A percentile compares a stretch with the other conserved stretches of the same genome.
phyloP scores from a whole-genome alignment of 2,888 invertebrate genomes.

The Ceraclea dissimilis region DNA sequence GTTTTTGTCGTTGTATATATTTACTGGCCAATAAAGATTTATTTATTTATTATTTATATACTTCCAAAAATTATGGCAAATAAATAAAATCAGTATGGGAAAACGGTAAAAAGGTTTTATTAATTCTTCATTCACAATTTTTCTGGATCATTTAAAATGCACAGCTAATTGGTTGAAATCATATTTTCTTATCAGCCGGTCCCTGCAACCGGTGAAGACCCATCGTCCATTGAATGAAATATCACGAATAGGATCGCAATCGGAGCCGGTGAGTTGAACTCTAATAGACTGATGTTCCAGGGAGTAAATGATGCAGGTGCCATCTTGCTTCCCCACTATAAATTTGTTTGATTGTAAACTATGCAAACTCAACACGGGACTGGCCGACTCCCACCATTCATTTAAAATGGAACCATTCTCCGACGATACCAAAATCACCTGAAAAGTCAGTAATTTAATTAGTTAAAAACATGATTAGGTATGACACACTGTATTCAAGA shows the following conservation, averaged over 20 bases:
- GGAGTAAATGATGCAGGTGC: constrained; percentile 50
- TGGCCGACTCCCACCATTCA: constrained; percentile 49
- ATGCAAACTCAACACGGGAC: constrained; percentile 47
- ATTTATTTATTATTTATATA: too few relatives aligned
- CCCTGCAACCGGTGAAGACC: constrained; percentile 58
- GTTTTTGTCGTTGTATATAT: too few relatives aligned
- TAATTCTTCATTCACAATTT: too few relatives aligned
- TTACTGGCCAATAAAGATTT: too few relatives aligned
- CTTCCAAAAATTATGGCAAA: too few relatives aligned
- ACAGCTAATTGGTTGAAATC: constrained; percentile 44
- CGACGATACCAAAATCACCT: constrained; percentile 36
- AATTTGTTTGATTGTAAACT: constrained; percentile 45
- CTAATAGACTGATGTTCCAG: constrained; percentile 36
- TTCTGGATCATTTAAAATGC: constrained; percentile 36
- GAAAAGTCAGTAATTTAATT: constrained; percentile 27
- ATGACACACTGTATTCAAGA: too few relatives aligned
- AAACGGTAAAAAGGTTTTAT: too few relatives aligned
- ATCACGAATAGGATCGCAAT: constrained; percentile 62
- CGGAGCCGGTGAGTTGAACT: constrained; percentile 59
- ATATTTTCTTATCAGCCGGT: constrained; percentile 57
- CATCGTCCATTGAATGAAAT: constrained; percentile 51
- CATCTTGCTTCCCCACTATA: constrained; percentile 55
- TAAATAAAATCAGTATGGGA: too few relatives aligned
- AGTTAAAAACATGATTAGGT: constrained; percentile 1
- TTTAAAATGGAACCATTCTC: constrained; percentile 34